Evolutionary conservation across 2,113 vertebrate genomes (phyloP).

Genomic region (Rhinogobius similis): DNA sequence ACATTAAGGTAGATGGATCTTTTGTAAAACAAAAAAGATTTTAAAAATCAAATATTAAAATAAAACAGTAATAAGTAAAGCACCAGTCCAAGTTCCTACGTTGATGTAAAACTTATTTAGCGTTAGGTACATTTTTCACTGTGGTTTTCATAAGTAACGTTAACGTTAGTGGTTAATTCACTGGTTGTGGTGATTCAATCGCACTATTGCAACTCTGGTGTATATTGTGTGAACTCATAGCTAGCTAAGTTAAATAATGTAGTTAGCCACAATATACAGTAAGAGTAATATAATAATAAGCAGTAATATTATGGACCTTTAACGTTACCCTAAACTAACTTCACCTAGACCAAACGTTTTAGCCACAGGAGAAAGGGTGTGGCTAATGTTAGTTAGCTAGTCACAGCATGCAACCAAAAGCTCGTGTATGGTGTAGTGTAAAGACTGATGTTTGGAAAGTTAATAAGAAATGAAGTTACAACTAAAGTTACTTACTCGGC

Average conservation of each 20-base stretch:
- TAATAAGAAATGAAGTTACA: neutral
- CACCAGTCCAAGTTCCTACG: too few species aligned
- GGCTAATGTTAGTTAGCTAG: neutral
- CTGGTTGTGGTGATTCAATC: neutral
- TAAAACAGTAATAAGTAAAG: too few species aligned
- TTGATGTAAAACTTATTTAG: too few species aligned
- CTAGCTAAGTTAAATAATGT: neutral
- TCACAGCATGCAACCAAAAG: neutral
- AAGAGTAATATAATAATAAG: too few species aligned
- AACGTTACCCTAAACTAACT: neutral
- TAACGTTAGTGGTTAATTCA: too few species aligned
- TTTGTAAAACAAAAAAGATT: too few species aligned
- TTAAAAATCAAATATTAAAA: too few species aligned
- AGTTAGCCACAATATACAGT: neutral
- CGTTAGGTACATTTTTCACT: too few species aligned
- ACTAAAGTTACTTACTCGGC: conserved; percentile 51
- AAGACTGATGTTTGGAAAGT: neutral
- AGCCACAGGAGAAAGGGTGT: neutral
- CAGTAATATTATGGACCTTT: too few species aligned
- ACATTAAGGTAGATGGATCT: too few species aligned
- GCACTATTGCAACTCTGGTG: neutral
- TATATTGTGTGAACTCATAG: neutral
- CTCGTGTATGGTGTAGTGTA: neutral
- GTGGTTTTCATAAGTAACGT: too few species aligned
- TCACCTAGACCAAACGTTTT: neutral